Base-by-base conservation (phyloP, 2,888 invertebrate genomes). In the Chrysolina haemoptera region DNA sequence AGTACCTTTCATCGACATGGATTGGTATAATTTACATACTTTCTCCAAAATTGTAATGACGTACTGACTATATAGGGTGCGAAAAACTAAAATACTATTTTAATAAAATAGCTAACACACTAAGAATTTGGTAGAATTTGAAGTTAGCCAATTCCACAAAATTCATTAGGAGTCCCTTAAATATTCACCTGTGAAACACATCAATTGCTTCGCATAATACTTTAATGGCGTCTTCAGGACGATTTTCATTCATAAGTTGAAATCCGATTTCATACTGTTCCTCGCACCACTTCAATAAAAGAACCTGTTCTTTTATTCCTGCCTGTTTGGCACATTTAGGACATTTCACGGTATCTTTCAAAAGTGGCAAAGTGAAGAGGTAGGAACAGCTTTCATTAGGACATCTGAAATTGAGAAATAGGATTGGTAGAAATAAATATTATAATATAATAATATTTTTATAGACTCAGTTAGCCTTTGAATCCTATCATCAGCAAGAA, bases 201-300 rank as follows among this genome's bases (percentile, higher is more conserved):
- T 92, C 91, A 8, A 94, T 88, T 0, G 91, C 93, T 18, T 88
- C 86, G 69, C 89, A 89, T 27, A 94, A 88, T 0, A 89, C 83
- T 2, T 86, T 83, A 14, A 90, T 90, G 0, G 94, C 94, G 72
- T 91, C 89, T 14, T 86, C 84, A 0, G 89, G 84, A 12, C 90
- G 86, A 78, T 92, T 90, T 0, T 88, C 86, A 18, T 93, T 90
- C 89, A 92, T 90, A 0, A 87, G 82, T 3, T 85, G 83, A 62
- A 87, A 82, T 6, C 89, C 92, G 53, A 86, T 82, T 2, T 88
- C 84, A 79, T 90, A 92, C 46, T 89, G 85, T 14, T 88, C 87
- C 79, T 91, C 90, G 74, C 90, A 89, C 77, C 89, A 88, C 4
- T 86, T 86, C 18, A 92, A 74, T 53, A 84, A 82, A 0, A 84